Conservation (phyloP, 2,113 vertebrate species). For the Ariopsis seemanni region DNA sequence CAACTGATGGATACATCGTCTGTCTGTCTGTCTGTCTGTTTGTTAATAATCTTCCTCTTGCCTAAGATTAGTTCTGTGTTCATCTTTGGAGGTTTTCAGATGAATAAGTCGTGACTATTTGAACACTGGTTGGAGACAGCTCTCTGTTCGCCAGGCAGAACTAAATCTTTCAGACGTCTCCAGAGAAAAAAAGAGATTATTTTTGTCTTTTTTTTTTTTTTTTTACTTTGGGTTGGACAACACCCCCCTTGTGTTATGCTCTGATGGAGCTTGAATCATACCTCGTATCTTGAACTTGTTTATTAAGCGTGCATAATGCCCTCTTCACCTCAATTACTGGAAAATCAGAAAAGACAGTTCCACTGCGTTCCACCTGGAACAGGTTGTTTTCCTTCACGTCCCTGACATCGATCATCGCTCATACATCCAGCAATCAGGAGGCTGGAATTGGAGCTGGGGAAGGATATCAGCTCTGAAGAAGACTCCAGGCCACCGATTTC, state of each 20-base stretch:
- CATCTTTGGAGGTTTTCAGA: neutral
- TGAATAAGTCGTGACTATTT: neutral
- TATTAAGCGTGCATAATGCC: neutral
- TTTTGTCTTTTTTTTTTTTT: neutral
- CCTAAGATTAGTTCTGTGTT: neutral
- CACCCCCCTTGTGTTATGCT: neutral
- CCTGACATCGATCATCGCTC: neutral
- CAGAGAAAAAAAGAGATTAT: neutral
- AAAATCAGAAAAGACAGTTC: neutral
- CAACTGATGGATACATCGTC: neutral
- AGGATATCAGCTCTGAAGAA: conserved; percentile 14
- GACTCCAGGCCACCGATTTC: conserved; percentile 1
- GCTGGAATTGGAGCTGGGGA: conserved; percentile 9
- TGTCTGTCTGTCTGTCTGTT: neutral
- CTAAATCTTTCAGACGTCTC: neutral
- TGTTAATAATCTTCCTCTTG: neutral
- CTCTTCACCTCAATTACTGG: conserved; percentile 3
- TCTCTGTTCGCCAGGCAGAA: neutral
- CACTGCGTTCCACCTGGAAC: neutral
- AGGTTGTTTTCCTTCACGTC: conserved; percentile 8
- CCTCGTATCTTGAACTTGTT: neutral
- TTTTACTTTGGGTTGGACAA: too few species aligned
- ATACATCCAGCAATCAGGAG: conserved; percentile 23
- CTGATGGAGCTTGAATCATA: neutral
- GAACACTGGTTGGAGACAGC: neutral